Evolutionary conservation across 2,113 vertebrate genomes (phyloP).

Genomic region (Xenopus borealis): DNA sequence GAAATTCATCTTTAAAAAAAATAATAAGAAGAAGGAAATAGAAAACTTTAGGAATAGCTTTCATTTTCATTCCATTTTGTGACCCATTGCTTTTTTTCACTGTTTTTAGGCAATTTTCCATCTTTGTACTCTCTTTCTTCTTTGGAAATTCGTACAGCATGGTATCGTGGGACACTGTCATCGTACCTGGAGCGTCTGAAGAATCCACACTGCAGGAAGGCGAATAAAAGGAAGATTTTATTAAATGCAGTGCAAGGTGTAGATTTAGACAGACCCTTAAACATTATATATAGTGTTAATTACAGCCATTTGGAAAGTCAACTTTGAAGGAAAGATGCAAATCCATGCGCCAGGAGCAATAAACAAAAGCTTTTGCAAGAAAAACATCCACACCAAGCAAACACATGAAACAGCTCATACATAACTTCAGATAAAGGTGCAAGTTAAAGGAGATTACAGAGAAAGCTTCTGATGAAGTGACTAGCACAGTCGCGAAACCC

Average conservation of each 20-base stretch:
- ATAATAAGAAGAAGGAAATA: neutral
- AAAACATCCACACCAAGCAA: neutral
- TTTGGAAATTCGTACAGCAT: constrained; percentile 90
- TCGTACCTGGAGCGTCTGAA: constrained; percentile 90
- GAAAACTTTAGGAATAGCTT: constrained; percentile 77
- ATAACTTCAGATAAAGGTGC: neutral
- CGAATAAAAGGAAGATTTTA: neutral
- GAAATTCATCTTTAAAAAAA: neutral
- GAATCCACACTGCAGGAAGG: constrained; percentile 83
- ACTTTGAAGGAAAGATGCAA: constrained; percentile 25
- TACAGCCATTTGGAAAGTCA: neutral
- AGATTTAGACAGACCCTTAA: too few relatives aligned
- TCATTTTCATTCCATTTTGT: constrained; percentile 89
- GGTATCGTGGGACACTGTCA: constrained; percentile 85
- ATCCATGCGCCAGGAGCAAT: neutral
- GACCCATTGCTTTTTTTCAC: constrained; percentile 89
- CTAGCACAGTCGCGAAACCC: too few relatives aligned
- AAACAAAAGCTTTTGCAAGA: neutral
- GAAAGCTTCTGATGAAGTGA: too few relatives aligned
- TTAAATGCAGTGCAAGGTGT: neutral
- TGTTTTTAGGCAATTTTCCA: constrained; percentile 67
- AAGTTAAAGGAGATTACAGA: too few relatives aligned
- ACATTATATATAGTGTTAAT: neutral
- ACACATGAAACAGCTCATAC: neutral
- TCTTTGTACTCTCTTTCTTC: constrained; percentile 76